Base-by-base conservation (phyloP, 2,113 vertebrate genomes). In the Stegostoma tigrinum region DNA sequence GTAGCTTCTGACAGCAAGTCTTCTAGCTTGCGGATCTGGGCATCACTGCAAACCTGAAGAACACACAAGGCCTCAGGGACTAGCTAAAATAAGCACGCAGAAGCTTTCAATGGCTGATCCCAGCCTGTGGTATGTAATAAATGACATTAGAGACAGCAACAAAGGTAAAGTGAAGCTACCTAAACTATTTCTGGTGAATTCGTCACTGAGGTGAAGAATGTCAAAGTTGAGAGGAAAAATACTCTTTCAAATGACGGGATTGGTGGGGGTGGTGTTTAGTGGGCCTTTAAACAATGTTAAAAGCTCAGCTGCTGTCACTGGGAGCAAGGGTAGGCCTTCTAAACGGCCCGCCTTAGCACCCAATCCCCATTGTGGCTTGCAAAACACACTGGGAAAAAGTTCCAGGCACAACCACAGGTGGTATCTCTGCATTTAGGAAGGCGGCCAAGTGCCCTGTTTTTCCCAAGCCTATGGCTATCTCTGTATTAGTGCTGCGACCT, bases 21-120 rank as follows among this genome's bases (percentile, higher is more conserved):
- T 96, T 98, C 98, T 96, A 98, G 95, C 96, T 98, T 98, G 96
- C 97, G 97, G 78, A 97, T 95, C 96, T 98, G 98, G 42, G 96
- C 96, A 30, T 98, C 98, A 80, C 97, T 97, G 8, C 97, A 97
- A 1, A 95, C 96, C 98, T 98, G 97, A 19, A 23, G 87, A 66
- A 15, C 45, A 30, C 27, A 90, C 45, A 96, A 83, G 95, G 23
- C 95, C 27, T 90, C 48, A 52, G 55, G 38, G 48, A 68, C 42
- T 21, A n/a, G 30, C 34, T 93, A 38, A 1, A 66, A n/a, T 93
- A 21, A 66, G 34, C 64, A 17, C 7, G 38, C 38, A 19, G 27
- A 21, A 66, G 30, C 27, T 66, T 34, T 19, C 4, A 12, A 3
- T 30, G 67, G 80, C 38, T 7, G 38, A 83, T 45, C 30, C n/a